Conservation (phyloP, 2,888 invertebrate species). For the Hydrotaea diabolus region DNA sequence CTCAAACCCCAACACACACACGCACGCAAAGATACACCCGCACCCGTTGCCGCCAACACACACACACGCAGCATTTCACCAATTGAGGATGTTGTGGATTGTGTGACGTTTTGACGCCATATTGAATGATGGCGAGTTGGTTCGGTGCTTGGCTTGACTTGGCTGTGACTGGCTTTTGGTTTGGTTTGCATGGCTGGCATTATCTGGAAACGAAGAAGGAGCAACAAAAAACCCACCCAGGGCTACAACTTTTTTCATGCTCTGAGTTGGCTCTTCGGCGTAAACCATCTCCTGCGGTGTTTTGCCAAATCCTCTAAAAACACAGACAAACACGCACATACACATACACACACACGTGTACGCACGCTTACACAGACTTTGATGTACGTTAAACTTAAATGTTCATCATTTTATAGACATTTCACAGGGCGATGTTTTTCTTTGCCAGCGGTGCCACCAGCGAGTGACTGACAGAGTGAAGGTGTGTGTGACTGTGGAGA, state of each 20-base stretch:
- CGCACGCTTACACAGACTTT: background rate
- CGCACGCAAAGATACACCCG: constrained; percentile 9
- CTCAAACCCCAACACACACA: constrained; percentile 39
- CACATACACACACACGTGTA: constrained; percentile 51
- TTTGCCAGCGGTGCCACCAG: constrained; percentile 9
- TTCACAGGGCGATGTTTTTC: constrained; percentile 46
- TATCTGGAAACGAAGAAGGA: constrained; percentile 27
- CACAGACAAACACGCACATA: constrained; percentile 54
- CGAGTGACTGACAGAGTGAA: background rate
- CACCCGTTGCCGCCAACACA: background rate
- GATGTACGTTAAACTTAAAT: constrained; percentile 58
- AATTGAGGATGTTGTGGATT: constrained; percentile 69
- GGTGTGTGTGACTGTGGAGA: too few species aligned
- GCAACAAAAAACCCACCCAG: constrained; percentile 36
- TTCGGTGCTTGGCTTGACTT: constrained; percentile 20
- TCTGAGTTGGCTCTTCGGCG: constrained; percentile 13
- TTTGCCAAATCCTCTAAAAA: constrained; percentile 65
- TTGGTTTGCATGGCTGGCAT: constrained; percentile 48
- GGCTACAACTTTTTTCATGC: constrained; percentile 27
- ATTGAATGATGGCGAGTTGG: constrained; percentile 71
- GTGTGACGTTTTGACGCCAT: constrained; percentile 79
- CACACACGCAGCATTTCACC: constrained; percentile 8
- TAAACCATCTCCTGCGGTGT: constrained; percentile 69
- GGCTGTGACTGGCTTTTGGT: constrained; percentile 5
- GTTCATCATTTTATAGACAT: constrained; percentile 60